Evolutionary conservation across 2,113 vertebrate genomes (phyloP).

Genomic region (Microtus ochrogaster): DNA sequence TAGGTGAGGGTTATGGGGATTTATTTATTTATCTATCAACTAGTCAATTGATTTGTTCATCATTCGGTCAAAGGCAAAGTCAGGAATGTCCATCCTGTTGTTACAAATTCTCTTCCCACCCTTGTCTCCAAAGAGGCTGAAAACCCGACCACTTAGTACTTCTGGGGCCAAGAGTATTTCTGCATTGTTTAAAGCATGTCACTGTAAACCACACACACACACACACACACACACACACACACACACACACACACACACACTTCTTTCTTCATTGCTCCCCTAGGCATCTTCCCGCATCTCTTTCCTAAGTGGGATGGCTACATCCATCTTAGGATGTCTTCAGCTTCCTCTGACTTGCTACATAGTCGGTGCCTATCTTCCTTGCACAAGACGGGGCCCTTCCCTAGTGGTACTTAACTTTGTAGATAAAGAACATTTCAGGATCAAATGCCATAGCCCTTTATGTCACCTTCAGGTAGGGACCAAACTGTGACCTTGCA

Average conservation of each 20-base stretch:
- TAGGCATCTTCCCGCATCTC: not conserved
- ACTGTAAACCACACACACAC: not conserved
- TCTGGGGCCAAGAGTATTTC: not conserved
- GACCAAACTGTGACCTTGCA: not conserved
- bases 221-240: not conserved
- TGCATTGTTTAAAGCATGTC: not conserved
- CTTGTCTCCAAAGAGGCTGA: not conserved
- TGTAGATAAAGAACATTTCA: not conserved
- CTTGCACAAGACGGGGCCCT: not conserved
- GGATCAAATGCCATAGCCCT: not conserved
- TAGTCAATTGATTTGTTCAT: no score
- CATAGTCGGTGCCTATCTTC: not conserved
- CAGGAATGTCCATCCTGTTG: not conserved
- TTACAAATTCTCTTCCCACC: not conserved
- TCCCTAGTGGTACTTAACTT: not conserved
- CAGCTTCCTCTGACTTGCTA: conserved; percentile 32
- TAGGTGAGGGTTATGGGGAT: not conserved
- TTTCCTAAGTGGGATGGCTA: not conserved
- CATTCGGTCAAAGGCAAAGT: not conserved
- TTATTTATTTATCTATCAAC: not conserved
- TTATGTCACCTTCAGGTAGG: not conserved
- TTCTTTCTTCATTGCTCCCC: no score
- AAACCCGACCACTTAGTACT: not conserved
- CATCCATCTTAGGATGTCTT: not conserved
- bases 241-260: no score